A percentile compares a stretch with the other conserved stretches of the same genome.
Conservation (phyloP, 2,888 invertebrate genomes). For the Pseudolycoriella hygida region DNA sequence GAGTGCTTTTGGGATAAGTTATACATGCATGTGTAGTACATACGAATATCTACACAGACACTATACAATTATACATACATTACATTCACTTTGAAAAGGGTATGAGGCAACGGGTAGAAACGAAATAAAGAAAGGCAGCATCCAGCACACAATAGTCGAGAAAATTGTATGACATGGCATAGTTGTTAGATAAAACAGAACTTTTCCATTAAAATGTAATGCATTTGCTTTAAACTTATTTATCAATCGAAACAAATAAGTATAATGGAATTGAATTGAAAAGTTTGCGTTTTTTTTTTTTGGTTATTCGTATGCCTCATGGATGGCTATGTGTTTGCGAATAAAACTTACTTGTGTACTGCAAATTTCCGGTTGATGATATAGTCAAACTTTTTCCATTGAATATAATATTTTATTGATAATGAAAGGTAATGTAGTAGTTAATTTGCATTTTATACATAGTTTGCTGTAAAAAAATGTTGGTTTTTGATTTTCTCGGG, state of each 20-base stretch:
- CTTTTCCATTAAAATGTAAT: slow-evolving; percentile 10
- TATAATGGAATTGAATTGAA: slow-evolving; percentile 10
- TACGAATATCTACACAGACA: not conserved
- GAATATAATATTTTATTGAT: too few relatives aligned
- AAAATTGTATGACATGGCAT: slow-evolving; percentile 7
- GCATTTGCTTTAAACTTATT: slow-evolving; percentile 9
- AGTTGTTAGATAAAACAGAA: slow-evolving; percentile 9
- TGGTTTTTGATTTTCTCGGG: too few relatives aligned
- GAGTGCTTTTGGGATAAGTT: slow-evolving; percentile 8
- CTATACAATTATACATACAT: not conserved
- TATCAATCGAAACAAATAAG: slow-evolving; percentile 10
- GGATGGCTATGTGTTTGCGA: too few relatives aligned
- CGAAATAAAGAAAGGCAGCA: not conserved
- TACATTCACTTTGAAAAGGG: not conserved
- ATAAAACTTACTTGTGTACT: too few relatives aligned
- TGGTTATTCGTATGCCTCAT: too few relatives aligned
- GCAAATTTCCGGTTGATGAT: too few relatives aligned
- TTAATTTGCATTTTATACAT: too few relatives aligned
- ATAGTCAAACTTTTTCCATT: too few relatives aligned
- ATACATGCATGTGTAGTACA: not conserved
- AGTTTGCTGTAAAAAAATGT: too few relatives aligned
- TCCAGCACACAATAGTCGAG: slow-evolving; percentile 5
- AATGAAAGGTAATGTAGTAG: too few relatives aligned
- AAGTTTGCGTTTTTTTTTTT: slow-evolving; percentile 3
- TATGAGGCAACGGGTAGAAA: not conserved